These are phyloP conservation scores for Monochamus alternatus DNA, from an alignment of 2,888 invertebrate genomes.

Conservation along the genomic window DNA sequence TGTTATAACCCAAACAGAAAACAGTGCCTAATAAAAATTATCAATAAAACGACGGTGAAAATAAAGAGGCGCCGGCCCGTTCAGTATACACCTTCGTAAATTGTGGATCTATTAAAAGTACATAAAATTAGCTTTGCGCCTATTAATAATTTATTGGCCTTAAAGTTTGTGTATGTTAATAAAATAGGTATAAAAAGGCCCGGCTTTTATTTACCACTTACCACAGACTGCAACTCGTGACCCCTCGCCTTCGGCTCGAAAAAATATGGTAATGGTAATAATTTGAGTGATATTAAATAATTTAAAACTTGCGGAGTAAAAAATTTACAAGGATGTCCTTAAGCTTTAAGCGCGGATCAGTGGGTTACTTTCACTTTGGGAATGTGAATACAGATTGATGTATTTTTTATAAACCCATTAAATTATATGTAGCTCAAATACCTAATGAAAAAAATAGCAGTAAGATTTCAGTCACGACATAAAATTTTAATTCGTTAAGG, in stretches of 20 bases:
- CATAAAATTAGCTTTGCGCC: slow-evolving; percentile 25
- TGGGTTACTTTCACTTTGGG: no score
- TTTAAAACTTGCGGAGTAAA: neutral
- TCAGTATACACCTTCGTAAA: neutral
- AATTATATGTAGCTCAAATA: no score
- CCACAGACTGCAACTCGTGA: neutral
- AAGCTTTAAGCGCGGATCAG: neutral
- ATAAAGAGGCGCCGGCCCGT: slow-evolving; percentile 3
- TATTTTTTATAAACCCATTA: no score
- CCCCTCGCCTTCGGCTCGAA: neutral
- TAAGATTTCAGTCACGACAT: no score
- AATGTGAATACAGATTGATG: no score
- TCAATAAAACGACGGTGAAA: slow-evolving; percentile 15
- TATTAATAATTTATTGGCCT: slow-evolving; percentile 33
- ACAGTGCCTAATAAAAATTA: slow-evolving; percentile 3
- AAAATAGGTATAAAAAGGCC: slow-evolving; percentile 21
- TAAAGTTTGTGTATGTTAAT: slow-evolving; percentile 28
- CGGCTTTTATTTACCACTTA: slow-evolving; percentile 12
- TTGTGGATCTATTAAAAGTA: slow-evolving; percentile 21
- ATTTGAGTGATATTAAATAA: neutral
- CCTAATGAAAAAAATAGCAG: no score
- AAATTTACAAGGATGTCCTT: neutral
- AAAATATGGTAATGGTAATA: no score
- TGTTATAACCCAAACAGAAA: neutral
- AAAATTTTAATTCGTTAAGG: no score